A percentile compares a stretch with the other conserved stretches of the same genome.
These are phyloP conservation scores for Nothoprocta pentlandii DNA, from an alignment of 2,113 vertebrate genomes.

Conservation along the genomic window DNA sequence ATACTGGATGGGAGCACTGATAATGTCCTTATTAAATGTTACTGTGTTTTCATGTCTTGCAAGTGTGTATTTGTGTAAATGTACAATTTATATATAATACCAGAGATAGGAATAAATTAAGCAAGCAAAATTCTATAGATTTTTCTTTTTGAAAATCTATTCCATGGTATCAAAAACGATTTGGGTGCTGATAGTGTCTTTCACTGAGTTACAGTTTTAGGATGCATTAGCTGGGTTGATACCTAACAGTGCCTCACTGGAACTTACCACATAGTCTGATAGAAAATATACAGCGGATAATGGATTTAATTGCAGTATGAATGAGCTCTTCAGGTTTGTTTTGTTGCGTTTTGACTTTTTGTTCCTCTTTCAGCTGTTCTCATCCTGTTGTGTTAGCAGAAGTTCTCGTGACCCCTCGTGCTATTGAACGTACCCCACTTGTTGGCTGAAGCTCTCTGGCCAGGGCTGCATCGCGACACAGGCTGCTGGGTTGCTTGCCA, in stretches of 20 bases:
- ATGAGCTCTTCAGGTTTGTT: background rate
- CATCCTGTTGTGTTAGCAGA: background rate
- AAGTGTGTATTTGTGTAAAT: background rate
- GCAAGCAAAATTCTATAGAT: background rate
- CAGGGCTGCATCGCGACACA: background rate
- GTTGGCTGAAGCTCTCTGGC: slow-evolving; percentile 4
- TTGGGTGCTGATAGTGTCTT: background rate
- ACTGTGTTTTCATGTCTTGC: background rate
- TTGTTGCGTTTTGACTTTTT: background rate
- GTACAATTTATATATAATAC: background rate
- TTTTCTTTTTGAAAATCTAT: background rate
- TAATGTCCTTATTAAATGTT: background rate
- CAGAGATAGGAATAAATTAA: background rate
- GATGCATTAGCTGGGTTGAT: background rate
- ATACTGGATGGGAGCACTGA: background rate
- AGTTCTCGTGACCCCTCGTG: background rate
- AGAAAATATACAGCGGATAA: background rate
- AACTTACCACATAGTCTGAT: background rate
- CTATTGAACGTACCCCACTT: background rate
- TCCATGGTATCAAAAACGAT: background rate
- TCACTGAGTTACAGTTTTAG: background rate
- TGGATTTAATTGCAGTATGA: slow-evolving; percentile 31
- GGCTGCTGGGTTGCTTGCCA: background rate
- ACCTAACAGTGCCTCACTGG: background rate
- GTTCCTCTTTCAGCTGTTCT: background rate